Base-by-base conservation (phyloP, 2,113 vertebrate genomes). In the Phoenicopterus ruber region DNA sequence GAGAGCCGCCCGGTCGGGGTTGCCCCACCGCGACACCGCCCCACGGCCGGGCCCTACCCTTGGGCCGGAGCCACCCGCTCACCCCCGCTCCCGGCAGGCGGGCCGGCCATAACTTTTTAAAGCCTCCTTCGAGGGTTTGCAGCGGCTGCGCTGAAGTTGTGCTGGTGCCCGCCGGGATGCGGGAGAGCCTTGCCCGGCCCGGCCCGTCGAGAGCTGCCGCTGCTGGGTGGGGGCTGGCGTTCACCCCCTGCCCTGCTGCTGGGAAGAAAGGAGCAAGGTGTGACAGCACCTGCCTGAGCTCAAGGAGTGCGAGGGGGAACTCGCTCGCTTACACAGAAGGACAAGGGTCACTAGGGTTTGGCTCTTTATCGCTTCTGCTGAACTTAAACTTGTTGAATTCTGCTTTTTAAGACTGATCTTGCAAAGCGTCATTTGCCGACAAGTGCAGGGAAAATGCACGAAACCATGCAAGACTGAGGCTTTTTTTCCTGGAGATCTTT, bases 221-320 rank as follows among this genome's bases (percentile, higher is more conserved):
- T 13, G 32, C 6, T 6, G 18, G 63, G 21, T 9, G 26, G 14
- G 15, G 40, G 17, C 18, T 55, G 0, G 21, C 8, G 9, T 17
- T 15, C 15, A 1, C 5, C 19, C 36, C 28, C n/a, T 2, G 73
- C 13, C 3, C 31, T 7, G 63, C 42, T 22, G 66, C 74, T 4
- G 7, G 17, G 54, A 17, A 2, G 46, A 5, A 3, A 20, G 57
- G 50, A 26, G n/a, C 28, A 0, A 9, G 19, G 21, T 4, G 52
- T 2, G 54, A 8, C 7, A 5, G 82, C 50, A 7, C 20, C 50
- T 15, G 82, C 32, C 62, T 0, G 38, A 5, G 40, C 29, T 6
- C 15, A 1, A 0, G n/a, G 21, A 20, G 22, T 1, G 16, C 36
- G 44, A 5, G 32, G 24, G 11, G 55, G 8, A 10, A 3, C 16